These are phyloP conservation scores for Clistopyga incitator DNA, from an alignment of 2,888 invertebrate species.

Conservation along the genomic window DNA sequence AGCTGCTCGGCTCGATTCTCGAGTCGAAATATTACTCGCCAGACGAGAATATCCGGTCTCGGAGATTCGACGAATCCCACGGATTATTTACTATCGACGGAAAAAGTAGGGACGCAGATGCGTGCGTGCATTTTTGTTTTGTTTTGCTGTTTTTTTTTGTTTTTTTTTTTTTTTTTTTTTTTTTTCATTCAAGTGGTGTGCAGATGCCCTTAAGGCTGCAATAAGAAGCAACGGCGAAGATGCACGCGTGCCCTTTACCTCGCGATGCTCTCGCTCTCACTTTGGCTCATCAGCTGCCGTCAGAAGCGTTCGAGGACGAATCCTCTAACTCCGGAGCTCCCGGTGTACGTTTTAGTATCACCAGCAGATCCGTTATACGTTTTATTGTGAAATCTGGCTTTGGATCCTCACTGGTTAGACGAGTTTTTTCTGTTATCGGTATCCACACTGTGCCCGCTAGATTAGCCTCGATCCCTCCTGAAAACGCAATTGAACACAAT, in stretches of 20 bases:
- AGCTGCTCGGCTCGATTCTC: slow-evolving; percentile 1
- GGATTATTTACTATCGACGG: slow-evolving; percentile 24
- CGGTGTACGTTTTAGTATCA: slow-evolving; percentile 85
- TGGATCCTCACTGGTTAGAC: slow-evolving; percentile 82
- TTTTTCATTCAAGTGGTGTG: slow-evolving; percentile 23
- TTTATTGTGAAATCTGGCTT: slow-evolving; percentile 89
- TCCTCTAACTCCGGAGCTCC: slow-evolving; percentile 85
- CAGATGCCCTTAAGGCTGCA: slow-evolving; percentile 5
- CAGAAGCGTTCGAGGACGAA: slow-evolving; percentile 83
- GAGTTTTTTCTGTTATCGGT: slow-evolving; percentile 85
- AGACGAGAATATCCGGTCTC: slow-evolving; percentile 4
- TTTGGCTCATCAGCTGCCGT: slow-evolving; percentile 84
- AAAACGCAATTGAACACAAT: slow-evolving; percentile 47
- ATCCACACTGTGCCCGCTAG: slow-evolving; percentile 93
- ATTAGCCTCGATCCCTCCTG: slow-evolving; percentile 91
- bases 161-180: slow-evolving; percentile 10
- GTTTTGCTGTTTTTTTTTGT: slow-evolving; percentile 15
- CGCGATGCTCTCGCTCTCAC: neutral
- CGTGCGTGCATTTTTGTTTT: slow-evolving; percentile 20
- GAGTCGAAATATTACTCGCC: neutral
- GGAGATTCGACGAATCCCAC: neutral
- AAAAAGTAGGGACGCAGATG: slow-evolving; percentile 22
- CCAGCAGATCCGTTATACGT: slow-evolving; percentile 88
- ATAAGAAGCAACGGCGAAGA: slow-evolving; percentile 28
- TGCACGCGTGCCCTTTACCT: slow-evolving; percentile 28